These are phyloP conservation scores for Diceros bicornis DNA, from an alignment of 2,797 vertebrate genomes.

Conservation along the genomic window DNA sequence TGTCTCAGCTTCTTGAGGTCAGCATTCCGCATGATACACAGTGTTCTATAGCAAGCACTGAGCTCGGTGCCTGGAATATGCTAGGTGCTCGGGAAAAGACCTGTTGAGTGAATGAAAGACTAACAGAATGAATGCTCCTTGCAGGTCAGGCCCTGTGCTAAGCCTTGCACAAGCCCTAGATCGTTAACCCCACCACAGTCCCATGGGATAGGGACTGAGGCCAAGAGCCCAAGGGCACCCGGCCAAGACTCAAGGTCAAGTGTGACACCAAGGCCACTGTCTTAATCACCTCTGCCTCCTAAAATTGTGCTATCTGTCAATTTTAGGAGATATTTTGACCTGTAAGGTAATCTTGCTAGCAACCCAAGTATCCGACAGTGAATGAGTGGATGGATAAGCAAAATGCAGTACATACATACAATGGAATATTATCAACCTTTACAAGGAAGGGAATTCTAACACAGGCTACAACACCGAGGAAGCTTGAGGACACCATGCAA, in stretches of 20 bases:
- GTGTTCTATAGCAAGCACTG: neutral
- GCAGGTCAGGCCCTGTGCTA: neutral
- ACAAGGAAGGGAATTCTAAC: neutral
- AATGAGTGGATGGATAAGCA: neutral
- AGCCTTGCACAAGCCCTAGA: neutral
- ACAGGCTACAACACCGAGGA: neutral
- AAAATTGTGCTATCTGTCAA: neutral
- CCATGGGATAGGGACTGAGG: neutral
- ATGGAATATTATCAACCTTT: neutral
- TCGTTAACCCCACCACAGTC: neutral
- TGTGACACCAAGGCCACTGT: neutral
- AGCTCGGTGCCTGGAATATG: neutral
- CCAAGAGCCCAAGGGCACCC: neutral
- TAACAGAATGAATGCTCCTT: neutral
- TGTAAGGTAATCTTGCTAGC: neutral
- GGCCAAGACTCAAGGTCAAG: neutral
- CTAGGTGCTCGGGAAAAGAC: neutral
- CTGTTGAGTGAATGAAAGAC: neutral
- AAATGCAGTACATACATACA: neutral
- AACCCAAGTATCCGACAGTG: neutral
- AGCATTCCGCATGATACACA: no score
- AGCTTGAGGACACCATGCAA: neutral
- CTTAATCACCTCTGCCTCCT: neutral
- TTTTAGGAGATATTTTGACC: neutral
- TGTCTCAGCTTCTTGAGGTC: neutral